Base-by-base conservation (phyloP, 2,797 vertebrate genomes). In the Acrossocheilus wenchowensis region DNA sequence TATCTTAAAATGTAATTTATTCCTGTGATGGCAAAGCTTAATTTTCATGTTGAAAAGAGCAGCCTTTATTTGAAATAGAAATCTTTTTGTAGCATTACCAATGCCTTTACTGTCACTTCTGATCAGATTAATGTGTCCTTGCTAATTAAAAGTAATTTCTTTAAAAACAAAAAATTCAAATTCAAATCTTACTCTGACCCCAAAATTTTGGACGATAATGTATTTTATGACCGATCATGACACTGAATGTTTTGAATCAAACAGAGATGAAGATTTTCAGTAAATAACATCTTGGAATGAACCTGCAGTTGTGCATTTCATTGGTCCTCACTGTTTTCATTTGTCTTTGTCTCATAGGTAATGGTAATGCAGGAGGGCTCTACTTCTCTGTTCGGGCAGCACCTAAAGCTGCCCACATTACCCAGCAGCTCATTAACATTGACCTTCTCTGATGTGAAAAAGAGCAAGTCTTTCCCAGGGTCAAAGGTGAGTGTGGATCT, bases 301-400 rank as follows among this genome's bases (percentile, higher is more conserved):
- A 77, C n/a, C 48, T 54, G 73, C 30, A 77, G 74, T 54, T 52
- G 14, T 1, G 5, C 5, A 2, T 66, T 66, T 21, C 3, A 9
- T 26, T 77, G 1, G 17, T 62, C 43, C 64, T 41, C 23, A 26
- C n/a, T 72, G 4, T 19, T 82, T 34, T 34, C 45, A 60, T 21
- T 50, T n/a, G 30, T 77, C 10, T 81, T 66, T 57, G 85, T 72
- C 1, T 86, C 60, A 62, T 92, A 98, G 97, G 96, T 97, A 86
- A 97, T 97, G 96, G 96, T 97, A 66, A 96, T 97, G 97, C 96
- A 97, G 94, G 97, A 98, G 89, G 96, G 96, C 30, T 94, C 95
- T 2, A 94, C 96, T 83, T 97, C 95, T 48, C 92, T 96, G 84
- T 95, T 95, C 4, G 96, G 97, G 86, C 96, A 97, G 90, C 97